Evolutionary conservation across 2,888 invertebrate genomes (phyloP).

Genomic region (Drosophila robusta): DNA sequence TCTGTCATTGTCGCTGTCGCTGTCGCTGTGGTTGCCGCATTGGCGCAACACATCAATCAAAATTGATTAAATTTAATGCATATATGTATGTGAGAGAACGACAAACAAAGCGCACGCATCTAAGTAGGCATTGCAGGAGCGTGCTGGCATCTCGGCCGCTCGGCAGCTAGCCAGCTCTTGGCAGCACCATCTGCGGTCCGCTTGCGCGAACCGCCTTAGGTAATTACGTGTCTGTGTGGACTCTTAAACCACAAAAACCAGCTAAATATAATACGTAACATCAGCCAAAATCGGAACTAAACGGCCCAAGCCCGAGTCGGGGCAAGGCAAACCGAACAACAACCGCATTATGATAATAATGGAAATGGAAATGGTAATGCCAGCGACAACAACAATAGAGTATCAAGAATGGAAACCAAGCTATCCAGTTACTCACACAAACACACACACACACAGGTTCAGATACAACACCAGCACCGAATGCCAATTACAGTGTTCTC

Average conservation of each 20-base stretch:
- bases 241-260: slow-evolving; percentile 28
- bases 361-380: slow-evolving; percentile 64
- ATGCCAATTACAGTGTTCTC: slow-evolving; percentile 12
- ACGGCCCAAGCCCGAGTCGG: slow-evolving; percentile 39
- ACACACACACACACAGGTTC: slow-evolving; percentile 3
- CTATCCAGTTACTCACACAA: slow-evolving; percentile 48
- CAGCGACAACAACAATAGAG: slow-evolving; percentile 27
- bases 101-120: slow-evolving; percentile 41
- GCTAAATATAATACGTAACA: slow-evolving; percentile 20
- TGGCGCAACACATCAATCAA: slow-evolving; percentile 74
- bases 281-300: slow-evolving; percentile 38
- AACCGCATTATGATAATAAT: slow-evolving; percentile 76
- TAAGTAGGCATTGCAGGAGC: slow-evolving; percentile 70
- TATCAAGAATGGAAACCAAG: slow-evolving; percentile 38
- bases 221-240: slow-evolving; percentile 25
- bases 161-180: slow-evolving; percentile 8
- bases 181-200: slow-evolving; percentile 65
- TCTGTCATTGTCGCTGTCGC: slow-evolving; percentile 1
- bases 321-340: slow-evolving; percentile 58
- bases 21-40: slow-evolving; percentile 29
- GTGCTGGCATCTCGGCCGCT: slow-evolving; percentile 71
- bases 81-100: slow-evolving; percentile 5
- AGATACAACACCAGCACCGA: neutral
- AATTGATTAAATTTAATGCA: slow-evolving; percentile 71
- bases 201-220: slow-evolving; percentile 36